phyloP scores from a whole-genome alignment of 2,888 invertebrate species.

The Cataglyphis albicans region DNA sequence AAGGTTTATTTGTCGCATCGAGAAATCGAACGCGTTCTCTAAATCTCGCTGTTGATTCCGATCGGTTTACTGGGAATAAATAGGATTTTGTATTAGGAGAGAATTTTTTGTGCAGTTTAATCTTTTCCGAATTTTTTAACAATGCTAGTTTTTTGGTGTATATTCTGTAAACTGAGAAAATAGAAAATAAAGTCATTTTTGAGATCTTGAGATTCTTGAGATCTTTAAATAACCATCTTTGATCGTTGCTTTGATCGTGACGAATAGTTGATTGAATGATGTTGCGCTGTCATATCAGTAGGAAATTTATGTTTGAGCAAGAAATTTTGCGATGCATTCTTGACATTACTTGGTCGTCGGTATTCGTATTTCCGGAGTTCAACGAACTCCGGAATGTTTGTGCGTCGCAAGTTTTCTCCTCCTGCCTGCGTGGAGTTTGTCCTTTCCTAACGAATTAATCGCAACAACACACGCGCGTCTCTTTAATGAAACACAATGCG shows the following conservation, averaged over 20 bases:
- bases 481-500: constrained; percentile 42
- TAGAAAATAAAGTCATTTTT: background rate
- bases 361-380: constrained; percentile 38
- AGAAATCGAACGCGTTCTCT: constrained; percentile 9
- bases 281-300: background rate
- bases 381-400: constrained; percentile 52
- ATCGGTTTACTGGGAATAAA: background rate
- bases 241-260: background rate
- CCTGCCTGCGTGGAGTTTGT: constrained; percentile 2
- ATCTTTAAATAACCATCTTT: background rate
- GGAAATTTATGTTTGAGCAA: constrained; percentile 39
- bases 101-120: background rate
- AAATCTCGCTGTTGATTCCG: constrained; percentile 26
- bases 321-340: constrained; percentile 58
- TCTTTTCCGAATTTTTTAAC: background rate
- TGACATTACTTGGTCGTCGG: constrained; percentile 47
- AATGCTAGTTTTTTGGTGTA: background rate
- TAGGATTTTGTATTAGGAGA: background rate
- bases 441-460: constrained; percentile 43
- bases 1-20: constrained; percentile 10
- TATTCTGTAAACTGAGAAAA: constrained; percentile 4
- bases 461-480: constrained; percentile 9
- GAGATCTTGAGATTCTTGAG: background rate
- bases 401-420: constrained; percentile 36
- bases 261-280: constrained; percentile 14